phyloP scores from a whole-genome alignment of 1,140 invertebrate genomes.

The Pteromalus puparum region DNA sequence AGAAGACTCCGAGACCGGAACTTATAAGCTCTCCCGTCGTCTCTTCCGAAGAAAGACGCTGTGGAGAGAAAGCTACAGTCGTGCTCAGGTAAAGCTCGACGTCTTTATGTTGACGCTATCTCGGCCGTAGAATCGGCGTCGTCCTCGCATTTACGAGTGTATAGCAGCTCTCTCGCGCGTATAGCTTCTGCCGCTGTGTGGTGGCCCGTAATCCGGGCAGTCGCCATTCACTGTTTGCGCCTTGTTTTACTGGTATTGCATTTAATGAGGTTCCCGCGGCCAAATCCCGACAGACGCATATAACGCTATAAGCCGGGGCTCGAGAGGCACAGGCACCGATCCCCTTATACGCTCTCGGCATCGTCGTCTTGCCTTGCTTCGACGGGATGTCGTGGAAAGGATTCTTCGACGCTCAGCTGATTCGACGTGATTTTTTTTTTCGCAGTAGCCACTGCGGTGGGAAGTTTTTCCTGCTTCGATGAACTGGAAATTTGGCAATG shows the following conservation, averaged over 20 bases:
- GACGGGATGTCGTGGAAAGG: not conserved
- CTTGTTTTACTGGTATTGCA: constrained; percentile 71
- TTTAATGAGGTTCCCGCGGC: constrained; percentile 62
- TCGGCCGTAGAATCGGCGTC: constrained; percentile 29
- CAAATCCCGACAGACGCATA: not conserved
- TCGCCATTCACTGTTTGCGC: constrained; percentile 63
- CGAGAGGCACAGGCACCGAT: not conserved
- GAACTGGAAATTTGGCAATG: constrained; percentile 3
- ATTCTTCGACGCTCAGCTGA: not conserved
- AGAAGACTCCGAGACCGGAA: constrained; percentile 14
- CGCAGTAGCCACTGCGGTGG: not conserved
- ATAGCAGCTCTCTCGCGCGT: not conserved
- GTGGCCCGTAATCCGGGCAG: constrained; percentile 54
- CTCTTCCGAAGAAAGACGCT: constrained; percentile 8
- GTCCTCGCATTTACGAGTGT: not conserved
- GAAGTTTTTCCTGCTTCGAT: constrained; percentile 3
- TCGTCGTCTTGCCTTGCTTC: not conserved
- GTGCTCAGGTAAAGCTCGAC: not conserved
- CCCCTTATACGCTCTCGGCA: not conserved
- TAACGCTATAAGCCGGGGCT: not conserved
- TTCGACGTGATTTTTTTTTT: not conserved
- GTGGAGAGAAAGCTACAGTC: not conserved
- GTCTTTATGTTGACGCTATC: constrained; percentile 35
- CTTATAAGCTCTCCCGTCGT: constrained; percentile 9
- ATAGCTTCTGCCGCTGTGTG: not conserved